Conservation (phyloP, 1,140 invertebrate genomes). For the Temnothorax curvispinosus region DNA sequence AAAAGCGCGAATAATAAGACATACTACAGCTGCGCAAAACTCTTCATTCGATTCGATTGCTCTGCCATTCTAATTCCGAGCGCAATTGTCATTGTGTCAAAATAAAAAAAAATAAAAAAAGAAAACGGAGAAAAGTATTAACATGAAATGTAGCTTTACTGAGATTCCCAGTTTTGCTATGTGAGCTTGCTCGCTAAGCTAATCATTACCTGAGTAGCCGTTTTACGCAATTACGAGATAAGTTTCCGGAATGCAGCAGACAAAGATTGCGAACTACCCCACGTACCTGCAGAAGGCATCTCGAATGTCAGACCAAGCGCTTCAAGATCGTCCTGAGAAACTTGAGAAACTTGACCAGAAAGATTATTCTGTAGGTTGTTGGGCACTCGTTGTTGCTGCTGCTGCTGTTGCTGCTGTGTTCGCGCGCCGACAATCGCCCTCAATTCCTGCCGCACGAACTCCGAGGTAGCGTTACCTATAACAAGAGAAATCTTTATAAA, state of each 20-base stretch:
- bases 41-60: neutral
- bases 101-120: neutral
- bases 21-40: neutral
- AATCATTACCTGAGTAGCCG: neutral
- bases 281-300: constrained; percentile 88
- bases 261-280: neutral
- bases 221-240: neutral
- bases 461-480: constrained; percentile 86
- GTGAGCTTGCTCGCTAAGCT: neutral
- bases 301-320: constrained; percentile 90
- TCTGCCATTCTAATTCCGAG: neutral
- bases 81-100: neutral
- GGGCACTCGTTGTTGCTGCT: constrained; percentile 81
- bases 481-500: constrained; percentile 60
- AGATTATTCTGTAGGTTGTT: constrained; percentile 84
- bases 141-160: neutral
- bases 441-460: constrained; percentile 95
- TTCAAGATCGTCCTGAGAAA: constrained; percentile 89
- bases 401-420: constrained; percentile 87
- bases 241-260: neutral
- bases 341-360: constrained; percentile 85
- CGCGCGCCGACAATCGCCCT: constrained; percentile 94
- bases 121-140: neutral
- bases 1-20: neutral
- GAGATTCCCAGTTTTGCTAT: neutral